Conservation (phyloP, 1,140 invertebrate genomes). For the Papilio xuthus region DNA sequence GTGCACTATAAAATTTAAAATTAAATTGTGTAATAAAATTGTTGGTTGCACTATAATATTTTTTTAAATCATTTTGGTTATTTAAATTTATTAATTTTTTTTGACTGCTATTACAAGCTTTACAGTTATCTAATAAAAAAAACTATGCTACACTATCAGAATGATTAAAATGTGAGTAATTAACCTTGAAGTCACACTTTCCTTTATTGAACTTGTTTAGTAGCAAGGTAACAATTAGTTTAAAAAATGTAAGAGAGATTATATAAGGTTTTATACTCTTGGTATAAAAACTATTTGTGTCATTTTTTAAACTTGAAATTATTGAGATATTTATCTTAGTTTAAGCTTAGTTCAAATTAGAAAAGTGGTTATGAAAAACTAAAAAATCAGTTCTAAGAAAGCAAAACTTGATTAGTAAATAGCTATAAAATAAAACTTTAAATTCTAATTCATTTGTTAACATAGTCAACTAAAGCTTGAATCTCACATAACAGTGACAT, state of each 20-base stretch:
- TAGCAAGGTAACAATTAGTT: background rate
- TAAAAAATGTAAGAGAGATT: background rate
- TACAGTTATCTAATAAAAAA: background rate
- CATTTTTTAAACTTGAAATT: background rate
- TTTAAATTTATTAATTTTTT: background rate
- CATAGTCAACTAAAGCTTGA: background rate
- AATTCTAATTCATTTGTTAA: no score
- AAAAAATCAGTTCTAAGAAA: no score
- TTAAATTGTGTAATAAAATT: no score
- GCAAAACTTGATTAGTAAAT: no score
- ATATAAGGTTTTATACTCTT: background rate
- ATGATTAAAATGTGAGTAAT: background rate
- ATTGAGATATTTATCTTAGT: no score
- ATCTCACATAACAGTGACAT: background rate
- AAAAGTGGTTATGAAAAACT: no score
- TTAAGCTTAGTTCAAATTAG: no score
- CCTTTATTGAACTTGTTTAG: background rate
- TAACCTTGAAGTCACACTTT: constrained; percentile 18
- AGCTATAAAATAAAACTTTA: no score
- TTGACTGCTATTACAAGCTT: background rate
- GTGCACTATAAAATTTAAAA: no score
- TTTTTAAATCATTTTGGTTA: no score
- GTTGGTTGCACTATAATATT: no score
- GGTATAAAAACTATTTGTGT: background rate
- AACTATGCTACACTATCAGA: background rate